These are phyloP conservation scores for Drosophila aff. DNA, from an alignment of 1,140 invertebrate species.

Conservation along the genomic window DNA sequence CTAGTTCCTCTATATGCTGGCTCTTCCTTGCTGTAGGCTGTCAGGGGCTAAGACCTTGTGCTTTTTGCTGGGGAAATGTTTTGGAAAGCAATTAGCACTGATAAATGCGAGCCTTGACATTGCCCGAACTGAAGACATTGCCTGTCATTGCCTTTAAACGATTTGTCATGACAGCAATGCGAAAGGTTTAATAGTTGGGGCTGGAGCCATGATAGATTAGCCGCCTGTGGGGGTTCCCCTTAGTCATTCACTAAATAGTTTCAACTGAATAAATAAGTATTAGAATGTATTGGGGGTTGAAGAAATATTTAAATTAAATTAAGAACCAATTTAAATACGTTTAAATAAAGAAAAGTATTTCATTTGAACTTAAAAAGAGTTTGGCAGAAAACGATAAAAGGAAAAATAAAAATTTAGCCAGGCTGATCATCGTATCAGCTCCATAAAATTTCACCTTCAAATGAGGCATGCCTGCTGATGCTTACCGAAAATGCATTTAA, in stretches of 20 bases:
- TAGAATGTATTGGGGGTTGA: neutral
- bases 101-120: constrained; percentile 62
- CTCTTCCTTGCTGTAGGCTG: constrained; percentile 1
- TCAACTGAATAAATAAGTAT: neutral
- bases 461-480: constrained; percentile 21
- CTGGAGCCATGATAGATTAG: constrained; percentile 28
- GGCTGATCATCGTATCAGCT: neutral
- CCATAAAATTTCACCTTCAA: constrained; percentile 8
- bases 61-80: constrained; percentile 36
- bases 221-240: neutral
- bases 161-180: constrained; percentile 36
- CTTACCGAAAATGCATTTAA: constrained; percentile 59
- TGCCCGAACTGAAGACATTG: constrained; percentile 31
- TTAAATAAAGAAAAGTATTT: neutral
- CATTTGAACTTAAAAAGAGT: neutral
- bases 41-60: constrained; percentile 32
- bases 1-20: neutral
- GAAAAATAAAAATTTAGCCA: neutral
- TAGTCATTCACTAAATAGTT: neutral
- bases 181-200: constrained; percentile 3
- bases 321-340: neutral
- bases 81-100: constrained; percentile 74
- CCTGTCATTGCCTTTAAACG: constrained; percentile 54
- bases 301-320: neutral
- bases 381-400: neutral